A percentile compares a stretch with the other conserved stretches of the same genome.
These are phyloP conservation scores for Spea bombifrons DNA, from an alignment of 2,113 vertebrate genomes.

Conservation along the genomic window DNA sequence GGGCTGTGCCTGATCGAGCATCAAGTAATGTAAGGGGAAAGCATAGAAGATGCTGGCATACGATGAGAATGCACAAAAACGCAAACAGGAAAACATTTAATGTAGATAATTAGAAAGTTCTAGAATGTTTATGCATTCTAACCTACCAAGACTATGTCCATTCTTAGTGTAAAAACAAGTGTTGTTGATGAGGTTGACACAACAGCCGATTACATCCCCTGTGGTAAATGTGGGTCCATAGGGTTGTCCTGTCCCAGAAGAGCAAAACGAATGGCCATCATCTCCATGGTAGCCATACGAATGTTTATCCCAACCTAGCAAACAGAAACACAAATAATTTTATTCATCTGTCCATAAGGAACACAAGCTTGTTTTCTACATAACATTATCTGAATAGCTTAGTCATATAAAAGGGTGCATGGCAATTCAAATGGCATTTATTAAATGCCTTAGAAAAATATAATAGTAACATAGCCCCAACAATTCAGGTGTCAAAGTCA, in stretches of 20 bases:
- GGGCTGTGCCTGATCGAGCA: too few species aligned
- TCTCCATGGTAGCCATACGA: slow-evolving; percentile 83
- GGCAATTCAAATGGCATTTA: too few species aligned
- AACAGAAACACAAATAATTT: neutral
- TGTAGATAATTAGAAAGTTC: neutral
- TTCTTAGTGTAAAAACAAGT: slow-evolving; percentile 85
- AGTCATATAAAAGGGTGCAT: neutral
- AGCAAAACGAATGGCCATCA: slow-evolving; percentile 82
- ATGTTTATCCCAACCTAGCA: slow-evolving; percentile 80
- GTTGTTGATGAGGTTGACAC: slow-evolving; percentile 81
- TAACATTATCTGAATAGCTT: too few species aligned
- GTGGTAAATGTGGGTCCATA: slow-evolving; percentile 80
- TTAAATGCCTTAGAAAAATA: too few species aligned
- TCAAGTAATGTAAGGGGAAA: too few species aligned
- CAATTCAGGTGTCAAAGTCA: too few species aligned
- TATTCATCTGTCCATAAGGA: too few species aligned
- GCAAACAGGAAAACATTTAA: neutral
- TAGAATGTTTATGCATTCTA: neutral
- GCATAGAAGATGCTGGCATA: too few species aligned
- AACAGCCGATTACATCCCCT: slow-evolving; percentile 82
- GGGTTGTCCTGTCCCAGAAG: slow-evolving; percentile 78
- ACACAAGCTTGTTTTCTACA: too few species aligned
- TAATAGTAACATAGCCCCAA: too few species aligned
- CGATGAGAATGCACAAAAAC: too few species aligned
- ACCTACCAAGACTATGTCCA: slow-evolving; percentile 78